These are phyloP conservation scores for Sparus aurata DNA, from an alignment of 2,797 vertebrate species.

Conservation along the genomic window DNA sequence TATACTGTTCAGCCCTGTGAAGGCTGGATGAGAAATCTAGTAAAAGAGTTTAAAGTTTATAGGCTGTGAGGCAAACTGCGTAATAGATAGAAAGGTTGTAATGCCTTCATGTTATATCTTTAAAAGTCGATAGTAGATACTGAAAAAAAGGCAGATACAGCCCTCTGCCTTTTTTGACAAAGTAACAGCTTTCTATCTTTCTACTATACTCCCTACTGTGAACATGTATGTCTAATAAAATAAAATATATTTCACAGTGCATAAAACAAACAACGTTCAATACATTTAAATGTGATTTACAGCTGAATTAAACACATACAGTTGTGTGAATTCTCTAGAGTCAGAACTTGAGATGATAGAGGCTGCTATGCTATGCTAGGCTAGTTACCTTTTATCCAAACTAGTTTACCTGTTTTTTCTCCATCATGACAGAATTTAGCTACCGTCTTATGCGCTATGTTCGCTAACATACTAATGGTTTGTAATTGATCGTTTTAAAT, in stretches of 20 bases:
- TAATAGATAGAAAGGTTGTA: background rate
- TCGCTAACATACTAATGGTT: background rate
- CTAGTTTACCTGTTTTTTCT: background rate
- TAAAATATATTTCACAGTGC: background rate
- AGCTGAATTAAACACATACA: background rate
- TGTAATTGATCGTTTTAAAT: background rate
- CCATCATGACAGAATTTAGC: background rate
- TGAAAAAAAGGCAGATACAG: background rate
- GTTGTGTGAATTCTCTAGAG: background rate
- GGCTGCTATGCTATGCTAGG: background rate
- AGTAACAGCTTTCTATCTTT: background rate
- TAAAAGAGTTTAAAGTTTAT: slow-evolving; percentile 8
- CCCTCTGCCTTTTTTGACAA: background rate
- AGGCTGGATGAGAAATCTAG: background rate
- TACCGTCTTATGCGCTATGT: background rate
- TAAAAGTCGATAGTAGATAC: background rate
- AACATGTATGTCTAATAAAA: background rate
- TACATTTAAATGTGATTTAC: background rate
- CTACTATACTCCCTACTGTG: background rate
- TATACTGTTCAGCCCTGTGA: background rate
- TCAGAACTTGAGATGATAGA: background rate
- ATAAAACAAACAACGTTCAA: background rate
- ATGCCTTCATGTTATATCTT: background rate
- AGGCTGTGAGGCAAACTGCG: slow-evolving; percentile 7
- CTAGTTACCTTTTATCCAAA: background rate